phyloP scores from a whole-genome alignment of 1,140 invertebrate genomes.

The Bombus ignitus region DNA sequence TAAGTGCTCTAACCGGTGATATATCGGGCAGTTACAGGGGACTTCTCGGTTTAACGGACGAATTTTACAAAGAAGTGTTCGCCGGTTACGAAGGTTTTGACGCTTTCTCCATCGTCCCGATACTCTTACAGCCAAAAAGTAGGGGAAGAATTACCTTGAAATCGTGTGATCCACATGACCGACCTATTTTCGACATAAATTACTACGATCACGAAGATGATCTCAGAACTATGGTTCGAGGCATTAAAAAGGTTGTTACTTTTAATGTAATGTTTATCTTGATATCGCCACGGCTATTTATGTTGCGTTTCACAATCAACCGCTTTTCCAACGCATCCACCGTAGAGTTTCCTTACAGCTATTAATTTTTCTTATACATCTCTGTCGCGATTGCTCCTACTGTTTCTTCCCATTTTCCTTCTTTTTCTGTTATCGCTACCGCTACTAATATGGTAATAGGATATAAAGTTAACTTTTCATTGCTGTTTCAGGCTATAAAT shows the following conservation, averaged over 20 bases:
- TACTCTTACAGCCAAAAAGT: slow-evolving; percentile 89
- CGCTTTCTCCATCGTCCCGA: slow-evolving; percentile 87
- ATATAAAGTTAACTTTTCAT: background rate
- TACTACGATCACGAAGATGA: slow-evolving; percentile 89
- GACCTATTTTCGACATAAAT: slow-evolving; percentile 90
- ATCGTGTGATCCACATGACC: slow-evolving; percentile 87
- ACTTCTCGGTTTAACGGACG: slow-evolving; percentile 85
- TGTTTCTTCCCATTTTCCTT: no score
- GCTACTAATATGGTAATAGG: no score
- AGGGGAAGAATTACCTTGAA: slow-evolving; percentile 87
- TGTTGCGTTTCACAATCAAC: background rate
- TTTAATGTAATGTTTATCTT: background rate
- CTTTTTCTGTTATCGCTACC: background rate
- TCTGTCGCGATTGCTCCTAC: background rate
- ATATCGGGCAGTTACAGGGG: slow-evolving; percentile 86
- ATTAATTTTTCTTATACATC: background rate
- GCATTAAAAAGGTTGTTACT: slow-evolving; percentile 86
- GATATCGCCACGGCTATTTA: background rate
- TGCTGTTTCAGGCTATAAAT: slow-evolving; percentile 82
- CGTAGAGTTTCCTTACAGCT: background rate
- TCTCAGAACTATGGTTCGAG: slow-evolving; percentile 87
- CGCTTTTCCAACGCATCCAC: no score
- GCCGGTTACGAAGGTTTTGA: slow-evolving; percentile 76
- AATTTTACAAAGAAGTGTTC: slow-evolving; percentile 85
- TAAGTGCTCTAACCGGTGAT: slow-evolving; percentile 88